Base-by-base conservation (phyloP, 2,888 invertebrate genomes). In the Amphipoea lucens region DNA sequence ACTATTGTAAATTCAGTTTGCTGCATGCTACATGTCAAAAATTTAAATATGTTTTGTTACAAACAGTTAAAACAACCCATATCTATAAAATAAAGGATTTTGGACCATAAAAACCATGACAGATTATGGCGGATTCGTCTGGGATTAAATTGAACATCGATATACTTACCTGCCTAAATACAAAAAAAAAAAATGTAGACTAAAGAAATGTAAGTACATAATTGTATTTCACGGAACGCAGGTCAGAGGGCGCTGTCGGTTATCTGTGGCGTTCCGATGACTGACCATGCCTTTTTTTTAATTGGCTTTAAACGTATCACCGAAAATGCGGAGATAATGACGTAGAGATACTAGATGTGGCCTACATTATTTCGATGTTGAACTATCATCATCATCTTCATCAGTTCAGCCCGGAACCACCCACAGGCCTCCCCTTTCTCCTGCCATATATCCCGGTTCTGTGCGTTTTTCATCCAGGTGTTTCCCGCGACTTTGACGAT, bases 171-270 rank as follows among this genome's bases (percentile, higher is more conserved):
- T 7, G 4, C 2, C 7, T 29, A 29, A 11, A 12, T 0, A 48
- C 4, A 42, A 17, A 51, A 60, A 42, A 54, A 36, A 45, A 62
- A 12, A 36, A 81, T 78, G 57, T 78, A 60, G 72, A 79, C 54
- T 91, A 93, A 92, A 93, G 93, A 94, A 92, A 94, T 94, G 94
- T 94, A 95, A 95, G 94, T 94, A n/a, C n/a, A n/a, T n/a, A 95
- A 95, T 95, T 94, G 90, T 91, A 90, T 94, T 94, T 92, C 92
- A 92, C 91, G 90, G 91, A 92, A 90, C 91, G 80, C 88, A 87
- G 95, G 95, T 95, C 94, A 95, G 89, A 88, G 95, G 94, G 93
- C 93, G 90, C 87, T 87, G 88, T 87, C 88, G 87, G 91, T 90
- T 93, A 92, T 92, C 91, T 92, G 91, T 90, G 90, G 89, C 93